Conservation (phyloP, 2,888 invertebrate species). For the Apodemia duryi region DNA sequence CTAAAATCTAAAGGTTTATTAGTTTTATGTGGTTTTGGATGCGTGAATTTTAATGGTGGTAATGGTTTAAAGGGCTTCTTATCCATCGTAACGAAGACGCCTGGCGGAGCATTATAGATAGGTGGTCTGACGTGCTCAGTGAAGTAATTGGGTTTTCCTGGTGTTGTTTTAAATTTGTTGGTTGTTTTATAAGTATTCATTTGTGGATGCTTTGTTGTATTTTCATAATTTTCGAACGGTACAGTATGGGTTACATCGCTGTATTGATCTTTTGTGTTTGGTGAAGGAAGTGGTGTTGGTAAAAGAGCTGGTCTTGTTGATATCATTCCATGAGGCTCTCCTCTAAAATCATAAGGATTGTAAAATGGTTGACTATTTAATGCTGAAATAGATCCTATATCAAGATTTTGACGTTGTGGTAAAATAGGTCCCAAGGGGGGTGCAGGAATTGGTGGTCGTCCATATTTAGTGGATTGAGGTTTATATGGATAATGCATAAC, state of each 20-base stretch:
- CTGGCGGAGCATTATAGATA: constrained; percentile 67
- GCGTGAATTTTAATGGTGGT: constrained; percentile 59
- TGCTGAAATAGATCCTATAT: constrained; percentile 33
- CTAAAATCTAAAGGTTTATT: constrained; percentile 55
- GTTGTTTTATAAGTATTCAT: constrained; percentile 43
- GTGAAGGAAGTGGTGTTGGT: constrained; percentile 48
- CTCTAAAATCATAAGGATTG: constrained; percentile 43
- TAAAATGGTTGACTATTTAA: constrained; percentile 32
- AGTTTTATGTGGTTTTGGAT: constrained; percentile 46
- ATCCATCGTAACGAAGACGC: constrained; percentile 69
- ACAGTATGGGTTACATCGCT: constrained; percentile 40
- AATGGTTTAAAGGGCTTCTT: constrained; percentile 72
- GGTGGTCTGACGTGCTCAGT: constrained; percentile 63
- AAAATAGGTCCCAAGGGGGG: constrained; percentile 2
- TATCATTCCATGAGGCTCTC: constrained; percentile 46
- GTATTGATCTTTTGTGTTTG: constrained; percentile 41
- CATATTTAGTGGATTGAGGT: constrained; percentile 46
- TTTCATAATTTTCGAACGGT: constrained; percentile 41
- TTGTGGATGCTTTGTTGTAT: constrained; percentile 47
- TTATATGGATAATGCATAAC: constrained; percentile 48
- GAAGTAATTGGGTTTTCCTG: constrained; percentile 52
- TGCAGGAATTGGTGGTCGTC: constrained; percentile 41
- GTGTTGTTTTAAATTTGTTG: constrained; percentile 39
- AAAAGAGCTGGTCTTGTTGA: constrained; percentile 55
- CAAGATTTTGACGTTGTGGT: constrained; percentile 39